Evolutionary conservation across 2,797 vertebrate species (phyloP).

Genomic region (Acanthurus tractus): DNA sequence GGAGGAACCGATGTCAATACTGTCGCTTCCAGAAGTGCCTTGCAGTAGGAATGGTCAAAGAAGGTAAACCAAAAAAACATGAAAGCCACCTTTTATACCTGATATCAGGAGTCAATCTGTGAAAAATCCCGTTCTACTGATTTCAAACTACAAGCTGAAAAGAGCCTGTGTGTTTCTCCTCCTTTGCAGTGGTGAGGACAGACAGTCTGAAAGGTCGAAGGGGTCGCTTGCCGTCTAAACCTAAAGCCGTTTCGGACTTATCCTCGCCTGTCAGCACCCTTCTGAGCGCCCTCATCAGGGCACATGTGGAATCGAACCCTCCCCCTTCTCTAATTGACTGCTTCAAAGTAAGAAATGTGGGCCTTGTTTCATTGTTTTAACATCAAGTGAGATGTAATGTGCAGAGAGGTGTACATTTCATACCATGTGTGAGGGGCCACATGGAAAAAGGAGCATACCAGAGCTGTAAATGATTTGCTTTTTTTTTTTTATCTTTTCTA

Average conservation of each 20-base stretch:
- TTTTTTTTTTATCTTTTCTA: background rate
- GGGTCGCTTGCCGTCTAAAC: slow-evolving; percentile 95
- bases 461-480: background rate
- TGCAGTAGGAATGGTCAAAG: slow-evolving; percentile 96
- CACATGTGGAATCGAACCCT: slow-evolving; percentile 95
- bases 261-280: slow-evolving; percentile 88
- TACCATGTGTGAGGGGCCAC: too few species aligned
- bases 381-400: background rate
- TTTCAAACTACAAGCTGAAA: background rate
- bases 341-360: slow-evolving; percentile 88
- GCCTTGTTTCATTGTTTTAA: background rate
- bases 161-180: background rate
- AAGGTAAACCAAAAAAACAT: slow-evolving; percentile 84
- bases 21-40: slow-evolving; percentile 99
- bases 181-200: slow-evolving; percentile 92
- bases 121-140: background rate
- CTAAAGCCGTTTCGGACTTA: slow-evolving; percentile 90
- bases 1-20: slow-evolving; percentile 96
- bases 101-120: background rate
- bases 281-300: slow-evolving; percentile 92
- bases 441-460: background rate
- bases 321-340: slow-evolving; percentile 92
- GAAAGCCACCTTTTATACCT: background rate
- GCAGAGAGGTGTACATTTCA: too few species aligned
- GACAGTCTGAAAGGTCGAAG: slow-evolving; percentile 94